Conservation (phyloP, 2,113 vertebrate genomes). For the Brachyhypopomus gauderio region DNA sequence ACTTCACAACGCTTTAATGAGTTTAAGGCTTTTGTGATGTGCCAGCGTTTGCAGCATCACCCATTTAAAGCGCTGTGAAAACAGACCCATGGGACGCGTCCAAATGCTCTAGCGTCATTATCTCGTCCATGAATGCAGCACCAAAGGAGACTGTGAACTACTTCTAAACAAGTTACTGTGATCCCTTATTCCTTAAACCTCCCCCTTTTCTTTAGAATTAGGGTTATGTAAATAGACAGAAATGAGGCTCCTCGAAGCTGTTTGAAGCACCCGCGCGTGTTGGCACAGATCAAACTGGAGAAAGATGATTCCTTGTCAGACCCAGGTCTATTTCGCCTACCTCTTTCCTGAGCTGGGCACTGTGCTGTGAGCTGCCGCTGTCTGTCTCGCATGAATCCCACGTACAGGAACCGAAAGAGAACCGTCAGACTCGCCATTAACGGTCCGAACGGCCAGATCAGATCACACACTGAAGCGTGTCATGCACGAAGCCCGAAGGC, state of each 20-base stretch:
- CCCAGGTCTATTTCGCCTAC: slow-evolving; percentile 52
- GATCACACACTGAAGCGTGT: background rate
- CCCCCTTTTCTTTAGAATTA: background rate
- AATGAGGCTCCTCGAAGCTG: background rate
- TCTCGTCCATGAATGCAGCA: background rate
- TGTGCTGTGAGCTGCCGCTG: slow-evolving; percentile 54
- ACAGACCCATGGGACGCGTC: background rate
- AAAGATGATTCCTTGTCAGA: background rate
- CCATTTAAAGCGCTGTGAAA: background rate
- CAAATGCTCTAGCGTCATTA: background rate
- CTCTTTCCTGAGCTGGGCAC: slow-evolving; percentile 41
- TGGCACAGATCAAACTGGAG: background rate
- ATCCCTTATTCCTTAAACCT: background rate
- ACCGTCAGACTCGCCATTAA: slow-evolving; percentile 60
- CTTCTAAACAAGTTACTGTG: background rate
- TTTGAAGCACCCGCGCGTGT: background rate
- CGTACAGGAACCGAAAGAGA: slow-evolving; percentile 60
- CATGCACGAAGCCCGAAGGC: background rate
- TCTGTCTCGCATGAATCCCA: slow-evolving; percentile 62
- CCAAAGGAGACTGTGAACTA: background rate
- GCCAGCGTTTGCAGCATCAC: background rate
- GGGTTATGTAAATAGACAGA: background rate
- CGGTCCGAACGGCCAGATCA: background rate
- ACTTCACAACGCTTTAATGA: slow-evolving; percentile 38
- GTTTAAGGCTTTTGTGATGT: slow-evolving; percentile 17